Percentiles rank a stretch among this genome's conserved stretches.
Evolutionary conservation across 2,113 vertebrate genomes (phyloP).

Genomic region (Madoqua kirkii): DNA sequence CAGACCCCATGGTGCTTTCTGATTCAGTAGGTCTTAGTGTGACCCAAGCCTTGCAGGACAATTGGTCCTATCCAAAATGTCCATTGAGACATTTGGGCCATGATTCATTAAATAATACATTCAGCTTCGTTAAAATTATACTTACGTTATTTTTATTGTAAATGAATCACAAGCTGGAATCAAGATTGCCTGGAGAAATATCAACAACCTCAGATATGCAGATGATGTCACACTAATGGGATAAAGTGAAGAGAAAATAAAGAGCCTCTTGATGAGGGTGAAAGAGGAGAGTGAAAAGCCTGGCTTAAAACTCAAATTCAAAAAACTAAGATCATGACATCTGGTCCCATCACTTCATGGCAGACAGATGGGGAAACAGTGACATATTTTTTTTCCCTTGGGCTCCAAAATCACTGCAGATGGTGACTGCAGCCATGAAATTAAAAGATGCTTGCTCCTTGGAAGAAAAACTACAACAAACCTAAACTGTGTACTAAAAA

Average conservation of each 20-base stretch:
- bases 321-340: not conserved
- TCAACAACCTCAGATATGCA: not conserved
- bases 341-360: not conserved
- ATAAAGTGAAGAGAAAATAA: not conserved
- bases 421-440: not conserved
- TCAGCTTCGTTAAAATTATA: not conserved
- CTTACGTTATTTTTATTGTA: not conserved
- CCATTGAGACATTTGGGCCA: not conserved
- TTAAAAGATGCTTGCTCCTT: not conserved
- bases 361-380: not conserved
- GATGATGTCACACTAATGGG: not conserved
- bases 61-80: not conserved
- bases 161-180: not conserved
- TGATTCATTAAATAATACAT: not conserved
- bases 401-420: not conserved
- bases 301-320: not conserved
- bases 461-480: not conserved
- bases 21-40: not conserved
- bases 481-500: not conserved
- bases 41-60: not conserved
- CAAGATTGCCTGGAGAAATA: not conserved
- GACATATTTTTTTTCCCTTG: not conserved
- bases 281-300: not conserved
- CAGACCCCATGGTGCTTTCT: not conserved
- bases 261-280: not conserved